Conservation (phyloP, 2,113 vertebrate genomes). For the Aphelocoma coerulescens region DNA sequence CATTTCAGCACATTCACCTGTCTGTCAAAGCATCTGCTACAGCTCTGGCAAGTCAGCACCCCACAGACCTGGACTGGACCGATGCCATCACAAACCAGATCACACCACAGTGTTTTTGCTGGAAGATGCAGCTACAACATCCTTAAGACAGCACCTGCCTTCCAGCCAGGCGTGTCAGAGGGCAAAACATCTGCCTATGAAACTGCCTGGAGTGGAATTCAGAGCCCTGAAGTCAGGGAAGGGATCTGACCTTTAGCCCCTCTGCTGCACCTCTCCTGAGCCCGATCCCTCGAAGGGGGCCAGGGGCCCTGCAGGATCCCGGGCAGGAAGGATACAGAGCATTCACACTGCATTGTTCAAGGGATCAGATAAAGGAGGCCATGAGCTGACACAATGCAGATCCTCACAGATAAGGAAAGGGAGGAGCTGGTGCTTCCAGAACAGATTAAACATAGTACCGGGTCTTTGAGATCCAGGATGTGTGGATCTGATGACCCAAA, state of each 20-base stretch:
- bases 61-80: not conserved
- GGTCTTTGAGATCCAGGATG: not conserved
- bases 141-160: not conserved
- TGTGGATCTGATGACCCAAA: not conserved
- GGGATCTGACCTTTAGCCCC: not conserved
- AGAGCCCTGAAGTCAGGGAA: not conserved
- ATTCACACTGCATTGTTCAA: conserved; percentile 13
- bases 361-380: conserved; percentile 28
- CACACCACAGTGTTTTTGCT: not conserved
- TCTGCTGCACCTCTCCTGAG: not conserved
- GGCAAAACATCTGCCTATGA: not conserved
- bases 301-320: not conserved
- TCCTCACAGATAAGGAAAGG: conserved; percentile 45
- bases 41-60: not conserved
- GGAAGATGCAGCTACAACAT: not conserved
- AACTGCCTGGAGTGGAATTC: not conserved
- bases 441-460: not conserved
- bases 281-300: not conserved
- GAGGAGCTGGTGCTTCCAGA: conserved; percentile 20
- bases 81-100: not conserved
- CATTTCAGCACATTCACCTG: not conserved
- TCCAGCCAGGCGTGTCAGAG: not conserved
- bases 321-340: conserved; percentile 46
- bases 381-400: conserved; percentile 32
- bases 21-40: not conserved